A percentile compares a stretch with the other conserved stretches of the same genome.
These are phyloP conservation scores for Eclectus roratus DNA, from an alignment of 2,113 vertebrate species.

Conservation along the genomic window DNA sequence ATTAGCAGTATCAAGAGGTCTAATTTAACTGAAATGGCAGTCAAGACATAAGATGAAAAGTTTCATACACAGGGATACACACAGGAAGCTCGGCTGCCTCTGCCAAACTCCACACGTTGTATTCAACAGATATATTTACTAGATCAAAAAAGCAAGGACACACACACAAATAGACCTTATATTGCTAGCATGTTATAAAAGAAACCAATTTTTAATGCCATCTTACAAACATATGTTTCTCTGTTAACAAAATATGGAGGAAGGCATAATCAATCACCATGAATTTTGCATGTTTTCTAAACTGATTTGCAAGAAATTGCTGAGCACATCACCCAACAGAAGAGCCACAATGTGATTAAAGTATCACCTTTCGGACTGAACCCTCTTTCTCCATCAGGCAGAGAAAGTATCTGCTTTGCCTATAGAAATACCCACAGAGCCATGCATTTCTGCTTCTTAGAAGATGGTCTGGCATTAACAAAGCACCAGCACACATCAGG, in stretches of 20 bases:
- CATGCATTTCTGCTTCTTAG: background rate
- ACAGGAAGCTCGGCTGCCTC: background rate
- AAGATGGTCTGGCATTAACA: background rate
- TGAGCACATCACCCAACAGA: background rate
- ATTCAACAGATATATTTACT: background rate
- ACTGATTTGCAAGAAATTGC: background rate
- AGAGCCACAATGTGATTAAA: background rate
- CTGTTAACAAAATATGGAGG: background rate
- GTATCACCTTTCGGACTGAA: background rate
- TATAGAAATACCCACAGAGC: background rate
- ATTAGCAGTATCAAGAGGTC: background rate
- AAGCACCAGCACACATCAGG: background rate
- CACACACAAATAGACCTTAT: fast-evolving
- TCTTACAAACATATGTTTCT: background rate
- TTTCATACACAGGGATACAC: fast-evolving
- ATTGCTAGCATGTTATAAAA: background rate
- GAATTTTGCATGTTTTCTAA: background rate
- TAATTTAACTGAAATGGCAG: background rate
- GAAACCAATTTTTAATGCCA: background rate
- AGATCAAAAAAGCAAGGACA: background rate
- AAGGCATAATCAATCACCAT: background rate
- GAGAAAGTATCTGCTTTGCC: background rate
- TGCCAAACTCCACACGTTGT: background rate
- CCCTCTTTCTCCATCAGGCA: background rate
- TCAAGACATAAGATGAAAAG: background rate